Conservation (phyloP, 2,113 vertebrate species). For the Nanorana parkeri region DNA sequence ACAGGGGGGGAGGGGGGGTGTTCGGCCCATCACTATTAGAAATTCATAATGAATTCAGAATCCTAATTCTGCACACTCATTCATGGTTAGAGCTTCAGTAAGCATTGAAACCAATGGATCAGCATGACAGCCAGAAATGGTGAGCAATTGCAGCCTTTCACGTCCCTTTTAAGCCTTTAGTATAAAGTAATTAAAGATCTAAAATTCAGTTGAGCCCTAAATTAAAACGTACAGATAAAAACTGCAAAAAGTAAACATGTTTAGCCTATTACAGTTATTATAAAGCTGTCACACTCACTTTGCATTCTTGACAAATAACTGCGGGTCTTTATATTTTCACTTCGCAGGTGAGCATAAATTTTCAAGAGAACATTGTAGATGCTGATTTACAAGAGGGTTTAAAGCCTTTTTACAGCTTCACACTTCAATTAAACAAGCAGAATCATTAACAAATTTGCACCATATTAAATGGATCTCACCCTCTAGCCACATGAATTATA, state of each 20-base stretch:
- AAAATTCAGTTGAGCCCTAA: too few species aligned
- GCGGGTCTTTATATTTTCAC: constrained; percentile 14
- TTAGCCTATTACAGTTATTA: constrained; percentile 20
- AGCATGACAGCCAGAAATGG: too few species aligned
- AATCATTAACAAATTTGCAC: constrained; percentile 36
- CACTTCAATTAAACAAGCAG: constrained; percentile 25
- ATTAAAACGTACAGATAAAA: neutral
- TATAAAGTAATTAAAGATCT: too few species aligned
- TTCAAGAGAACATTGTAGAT: constrained; percentile 27
- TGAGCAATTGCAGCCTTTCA: too few species aligned
- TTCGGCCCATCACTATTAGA: too few species aligned
- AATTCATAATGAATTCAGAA: too few species aligned
- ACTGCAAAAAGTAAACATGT: neutral
- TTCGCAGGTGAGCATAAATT: constrained; percentile 32
- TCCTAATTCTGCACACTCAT: too few species aligned
- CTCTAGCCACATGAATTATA: constrained; percentile 29
- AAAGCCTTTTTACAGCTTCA: constrained; percentile 25
- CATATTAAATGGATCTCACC: constrained; percentile 26
- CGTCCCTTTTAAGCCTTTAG: too few species aligned
- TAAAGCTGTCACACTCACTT: neutral
- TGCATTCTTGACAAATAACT: constrained; percentile 34
- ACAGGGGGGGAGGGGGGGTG: too few species aligned
- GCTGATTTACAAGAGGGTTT: constrained; percentile 38
- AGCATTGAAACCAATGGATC: too few species aligned
- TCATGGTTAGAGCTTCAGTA: too few species aligned